Conservation (phyloP, 2,888 invertebrate genomes). For the Eupithecia abbreviata region DNA sequence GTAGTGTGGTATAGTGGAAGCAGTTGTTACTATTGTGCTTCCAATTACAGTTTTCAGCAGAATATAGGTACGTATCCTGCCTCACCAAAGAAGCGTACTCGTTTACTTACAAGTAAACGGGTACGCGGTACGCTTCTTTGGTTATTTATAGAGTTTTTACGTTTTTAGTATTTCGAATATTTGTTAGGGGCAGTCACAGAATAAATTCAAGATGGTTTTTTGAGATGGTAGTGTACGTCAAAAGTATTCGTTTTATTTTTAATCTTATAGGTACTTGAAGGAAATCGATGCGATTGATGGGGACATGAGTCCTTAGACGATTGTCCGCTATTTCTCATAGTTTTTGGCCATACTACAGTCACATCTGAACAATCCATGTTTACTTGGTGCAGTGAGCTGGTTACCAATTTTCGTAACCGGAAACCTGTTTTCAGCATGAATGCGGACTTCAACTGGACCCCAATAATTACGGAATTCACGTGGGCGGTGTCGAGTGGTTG, state of each 20-base stretch:
- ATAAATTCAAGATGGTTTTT: not conserved
- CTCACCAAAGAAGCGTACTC: not conserved
- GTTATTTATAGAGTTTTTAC: not conserved
- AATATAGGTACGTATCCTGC: not conserved
- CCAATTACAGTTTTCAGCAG: not conserved
- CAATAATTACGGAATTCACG: conserved; percentile 53
- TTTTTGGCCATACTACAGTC: not conserved
- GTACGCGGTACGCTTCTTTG: not conserved
- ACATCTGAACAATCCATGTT: not conserved
- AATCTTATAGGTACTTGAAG: not conserved
- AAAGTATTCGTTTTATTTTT: not conserved
- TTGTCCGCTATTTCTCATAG: not conserved
- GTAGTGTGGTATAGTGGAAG: too few species aligned
- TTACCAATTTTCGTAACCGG: not conserved
- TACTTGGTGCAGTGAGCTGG: not conserved
- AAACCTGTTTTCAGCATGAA: conserved; percentile 27
- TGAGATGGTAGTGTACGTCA: not conserved
- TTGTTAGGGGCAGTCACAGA: not conserved
- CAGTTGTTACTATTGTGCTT: not conserved
- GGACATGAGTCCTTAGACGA: not conserved
- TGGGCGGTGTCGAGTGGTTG: conserved; percentile 55
- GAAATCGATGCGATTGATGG: not conserved
- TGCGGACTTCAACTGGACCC: conserved; percentile 36
- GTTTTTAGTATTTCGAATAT: not conserved
- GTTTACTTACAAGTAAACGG: not conserved